phyloP scores from a whole-genome alignment of 2,797 vertebrate genomes.

The Xenentodon cancila region DNA sequence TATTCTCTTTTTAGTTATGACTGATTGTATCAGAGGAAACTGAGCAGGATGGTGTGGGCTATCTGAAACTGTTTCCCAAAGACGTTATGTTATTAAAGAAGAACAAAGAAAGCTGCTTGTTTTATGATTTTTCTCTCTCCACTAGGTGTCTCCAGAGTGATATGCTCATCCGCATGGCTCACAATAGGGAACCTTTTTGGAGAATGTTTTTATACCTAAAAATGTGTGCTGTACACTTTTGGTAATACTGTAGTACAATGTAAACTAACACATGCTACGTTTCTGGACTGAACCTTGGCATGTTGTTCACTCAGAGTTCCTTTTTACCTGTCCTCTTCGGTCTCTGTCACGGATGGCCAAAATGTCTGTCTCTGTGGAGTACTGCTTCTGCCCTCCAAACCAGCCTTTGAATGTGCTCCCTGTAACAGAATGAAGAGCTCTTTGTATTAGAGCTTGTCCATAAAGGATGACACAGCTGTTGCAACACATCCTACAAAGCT shows the following conservation, averaged over 20 bases:
- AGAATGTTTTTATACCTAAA: neutral
- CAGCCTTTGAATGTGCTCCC: constrained; percentile 46
- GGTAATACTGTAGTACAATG: neutral
- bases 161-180: constrained; percentile 1
- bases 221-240: neutral
- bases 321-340: constrained; percentile 70
- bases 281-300: neutral
- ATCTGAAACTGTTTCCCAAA: constrained; percentile 2
- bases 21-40: constrained; percentile 4
- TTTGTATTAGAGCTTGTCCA: neutral
- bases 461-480: constrained; percentile 8
- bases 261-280: neutral
- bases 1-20: neutral
- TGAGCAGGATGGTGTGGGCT: neutral
- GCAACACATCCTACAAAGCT: constrained; percentile 7
- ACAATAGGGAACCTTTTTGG: neutral
- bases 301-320: neutral
- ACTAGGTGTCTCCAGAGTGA: constrained; percentile 70
- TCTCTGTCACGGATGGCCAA: constrained; percentile 22
- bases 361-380: constrained; percentile 25
- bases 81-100: constrained; percentile 17
- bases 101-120: constrained; percentile 65
- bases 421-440: constrained; percentile 37
- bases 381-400: constrained; percentile 12
- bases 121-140: constrained; percentile 48